phyloP scores from a whole-genome alignment of 2,888 invertebrate genomes.

The Caenorhabditis auriculariae region DNA sequence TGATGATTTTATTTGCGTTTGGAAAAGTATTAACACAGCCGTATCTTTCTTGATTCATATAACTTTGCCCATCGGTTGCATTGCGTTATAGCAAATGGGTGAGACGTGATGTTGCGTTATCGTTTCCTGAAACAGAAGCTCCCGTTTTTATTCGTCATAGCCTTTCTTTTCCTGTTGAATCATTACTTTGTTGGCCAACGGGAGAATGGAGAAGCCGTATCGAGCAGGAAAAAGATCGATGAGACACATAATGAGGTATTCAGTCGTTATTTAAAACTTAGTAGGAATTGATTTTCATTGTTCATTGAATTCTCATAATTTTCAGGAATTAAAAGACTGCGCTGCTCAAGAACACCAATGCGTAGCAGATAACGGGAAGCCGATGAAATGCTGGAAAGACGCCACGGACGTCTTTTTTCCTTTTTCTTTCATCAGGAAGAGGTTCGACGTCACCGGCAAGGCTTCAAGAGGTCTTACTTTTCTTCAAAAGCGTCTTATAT shows the following conservation, averaged over 20 bases:
- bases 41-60: no score
- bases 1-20: no score
- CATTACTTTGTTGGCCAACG: no score
- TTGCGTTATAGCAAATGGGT: no score
- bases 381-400: slow-evolving; percentile 43
- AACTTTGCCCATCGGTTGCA: no score
- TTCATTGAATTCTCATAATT: no score
- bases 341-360: slow-evolving; percentile 13
- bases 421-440: slow-evolving; percentile 46
- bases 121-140: no score
- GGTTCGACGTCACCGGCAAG: slow-evolving; percentile 51
- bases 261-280: neutral
- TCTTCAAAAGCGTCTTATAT: neutral
- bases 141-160: slow-evolving; percentile 5
- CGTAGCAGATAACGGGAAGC: slow-evolving; percentile 22
- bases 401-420: slow-evolving; percentile 54
- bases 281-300: no score
- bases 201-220: no score
- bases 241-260: slow-evolving; percentile 10
- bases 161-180: slow-evolving; percentile 9
- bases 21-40: no score
- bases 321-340: no score
- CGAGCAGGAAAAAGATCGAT: neutral
- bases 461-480: slow-evolving; percentile 26
- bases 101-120: no score